Conservation (phyloP, 2,888 invertebrate genomes). For the Agrotis ipsilon region DNA sequence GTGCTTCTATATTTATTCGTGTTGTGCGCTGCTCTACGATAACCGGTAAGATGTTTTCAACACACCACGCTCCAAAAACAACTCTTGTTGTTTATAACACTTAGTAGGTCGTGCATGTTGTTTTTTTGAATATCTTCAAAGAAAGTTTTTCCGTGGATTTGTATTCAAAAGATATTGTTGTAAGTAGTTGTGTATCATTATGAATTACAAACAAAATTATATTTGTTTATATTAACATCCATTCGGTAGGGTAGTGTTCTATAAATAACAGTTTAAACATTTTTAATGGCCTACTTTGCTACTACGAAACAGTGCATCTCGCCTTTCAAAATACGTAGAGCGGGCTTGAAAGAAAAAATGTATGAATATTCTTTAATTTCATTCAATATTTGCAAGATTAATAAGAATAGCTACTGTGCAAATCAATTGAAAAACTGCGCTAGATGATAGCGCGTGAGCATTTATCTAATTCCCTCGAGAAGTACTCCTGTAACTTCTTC, state of each 20-base stretch:
- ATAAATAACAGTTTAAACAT: slow-evolving; percentile 3
- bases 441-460: background rate
- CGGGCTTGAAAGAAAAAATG: background rate
- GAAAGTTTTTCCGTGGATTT: too few species aligned
- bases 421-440: background rate
- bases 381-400: background rate
- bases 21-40: slow-evolving; percentile 58
- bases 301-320: background rate
- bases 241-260: background rate
- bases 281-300: background rate
- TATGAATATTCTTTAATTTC: too few species aligned
- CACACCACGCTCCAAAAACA: background rate
- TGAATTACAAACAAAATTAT: too few species aligned
- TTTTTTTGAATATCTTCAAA: background rate
- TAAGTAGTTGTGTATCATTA: too few species aligned
- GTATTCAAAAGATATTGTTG: too few species aligned
- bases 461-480: background rate
- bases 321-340: background rate
- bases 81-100: background rate
- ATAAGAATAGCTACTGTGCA: too few species aligned
- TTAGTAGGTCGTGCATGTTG: too few species aligned
- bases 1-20: slow-evolving; percentile 58
- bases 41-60: slow-evolving; percentile 72
- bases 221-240: background rate
- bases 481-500: slow-evolving; percentile 48